Conservation (phyloP, 2,113 vertebrate species). For the Phaethon lepturus region DNA sequence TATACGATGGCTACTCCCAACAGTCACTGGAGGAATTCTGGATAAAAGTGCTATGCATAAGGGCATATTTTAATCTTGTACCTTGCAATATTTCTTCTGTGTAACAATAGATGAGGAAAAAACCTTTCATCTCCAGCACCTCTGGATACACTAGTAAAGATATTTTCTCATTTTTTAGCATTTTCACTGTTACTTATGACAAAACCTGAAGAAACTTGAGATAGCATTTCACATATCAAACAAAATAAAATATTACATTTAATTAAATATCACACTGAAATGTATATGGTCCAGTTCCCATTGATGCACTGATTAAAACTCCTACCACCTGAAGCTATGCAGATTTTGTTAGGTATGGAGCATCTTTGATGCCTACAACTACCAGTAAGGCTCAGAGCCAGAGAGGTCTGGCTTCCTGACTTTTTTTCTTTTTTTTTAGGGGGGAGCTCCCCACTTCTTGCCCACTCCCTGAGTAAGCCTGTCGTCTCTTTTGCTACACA, state of each 20-base stretch:
- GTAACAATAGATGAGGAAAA: background rate
- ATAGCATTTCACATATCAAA: background rate
- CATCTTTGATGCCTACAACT: background rate
- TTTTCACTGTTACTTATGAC: background rate
- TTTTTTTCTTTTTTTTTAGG: background rate
- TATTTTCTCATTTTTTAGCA: background rate
- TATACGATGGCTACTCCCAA: background rate
- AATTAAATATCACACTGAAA: background rate
- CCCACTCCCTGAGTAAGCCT: background rate
- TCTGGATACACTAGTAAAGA: background rate
- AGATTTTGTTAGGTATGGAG: background rate
- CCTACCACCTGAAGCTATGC: background rate
- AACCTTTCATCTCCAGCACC: background rate
- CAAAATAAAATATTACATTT: background rate
- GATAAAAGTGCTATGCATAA: background rate
- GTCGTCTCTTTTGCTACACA: background rate
- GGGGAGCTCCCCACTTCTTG: background rate
- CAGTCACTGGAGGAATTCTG: background rate
- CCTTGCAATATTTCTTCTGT: background rate
- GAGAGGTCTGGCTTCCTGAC: background rate
- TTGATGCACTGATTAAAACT: background rate
- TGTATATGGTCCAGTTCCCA: background rate
- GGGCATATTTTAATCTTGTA: background rate
- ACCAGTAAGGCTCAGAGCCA: background rate
- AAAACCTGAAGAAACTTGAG: background rate